Evolutionary conservation across 2,797 vertebrate species (phyloP).

Genomic region (Pitangus sulphuratus): DNA sequence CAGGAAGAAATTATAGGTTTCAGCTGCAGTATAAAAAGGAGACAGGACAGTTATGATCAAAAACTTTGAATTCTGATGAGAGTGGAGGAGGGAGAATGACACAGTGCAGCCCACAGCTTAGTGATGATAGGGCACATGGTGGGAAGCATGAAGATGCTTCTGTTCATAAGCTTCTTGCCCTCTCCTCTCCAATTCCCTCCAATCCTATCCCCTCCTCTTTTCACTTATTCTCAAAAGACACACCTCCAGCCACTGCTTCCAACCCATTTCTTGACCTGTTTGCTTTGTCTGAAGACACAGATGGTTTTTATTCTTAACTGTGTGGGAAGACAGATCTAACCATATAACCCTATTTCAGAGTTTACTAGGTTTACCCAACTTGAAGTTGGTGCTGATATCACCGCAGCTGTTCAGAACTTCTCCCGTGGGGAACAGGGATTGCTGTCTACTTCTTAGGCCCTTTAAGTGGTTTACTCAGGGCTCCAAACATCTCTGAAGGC

Average conservation of each 20-base stretch:
- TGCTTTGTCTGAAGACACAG: neutral
- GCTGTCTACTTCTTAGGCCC: neutral
- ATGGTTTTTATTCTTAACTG: neutral
- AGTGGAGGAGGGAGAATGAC: neutral
- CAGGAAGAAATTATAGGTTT: neutral
- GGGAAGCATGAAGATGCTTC: neutral
- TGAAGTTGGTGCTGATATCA: neutral
- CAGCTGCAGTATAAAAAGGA: neutral
- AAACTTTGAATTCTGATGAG: neutral
- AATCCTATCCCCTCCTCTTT: neutral
- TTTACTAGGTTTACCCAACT: neutral
- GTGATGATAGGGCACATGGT: rapidly evolving
- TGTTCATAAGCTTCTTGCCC: neutral
- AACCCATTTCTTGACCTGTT: neutral
- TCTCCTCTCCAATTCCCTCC: neutral
- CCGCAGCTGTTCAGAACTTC: neutral
- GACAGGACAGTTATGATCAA: neutral
- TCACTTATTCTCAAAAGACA: neutral
- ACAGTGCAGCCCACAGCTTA: neutral
- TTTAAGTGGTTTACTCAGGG: neutral
- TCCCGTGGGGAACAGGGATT: neutral
- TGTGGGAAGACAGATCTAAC: neutral
- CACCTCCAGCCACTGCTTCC: neutral
- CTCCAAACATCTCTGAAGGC: rapidly evolving
- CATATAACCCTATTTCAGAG: neutral